Conservation (phyloP, 2,797 vertebrate species). For the Helostoma temminkii region DNA sequence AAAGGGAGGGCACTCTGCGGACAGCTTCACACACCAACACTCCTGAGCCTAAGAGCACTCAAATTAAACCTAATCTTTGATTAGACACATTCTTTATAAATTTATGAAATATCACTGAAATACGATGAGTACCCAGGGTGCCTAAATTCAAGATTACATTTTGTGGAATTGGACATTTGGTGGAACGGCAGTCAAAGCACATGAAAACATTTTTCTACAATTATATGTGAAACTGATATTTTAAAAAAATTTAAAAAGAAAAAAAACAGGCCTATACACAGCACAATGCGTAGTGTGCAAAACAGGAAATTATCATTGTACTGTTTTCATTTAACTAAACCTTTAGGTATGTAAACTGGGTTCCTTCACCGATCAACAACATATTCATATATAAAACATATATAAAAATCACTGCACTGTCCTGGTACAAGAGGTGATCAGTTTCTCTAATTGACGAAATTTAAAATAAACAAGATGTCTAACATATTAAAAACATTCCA, state of each 20-base stretch:
- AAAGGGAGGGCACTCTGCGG: slow-evolving; percentile 58
- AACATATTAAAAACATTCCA: background rate
- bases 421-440: background rate
- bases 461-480: no score
- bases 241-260: background rate
- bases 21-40: slow-evolving; percentile 40
- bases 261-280: no score
- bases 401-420: slow-evolving; percentile 21
- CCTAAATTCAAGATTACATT: background rate
- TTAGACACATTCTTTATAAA: no score
- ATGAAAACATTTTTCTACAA: background rate
- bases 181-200: background rate
- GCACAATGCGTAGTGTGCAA: no score
- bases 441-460: no score
- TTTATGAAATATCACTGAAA: background rate
- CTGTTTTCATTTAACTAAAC: background rate
- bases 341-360: background rate
- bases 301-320: background rate
- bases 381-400: background rate
- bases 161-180: background rate
- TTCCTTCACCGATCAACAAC: background rate
- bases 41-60: accelerated
- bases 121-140: background rate
- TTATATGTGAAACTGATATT: background rate
- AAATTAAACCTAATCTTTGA: background rate